phyloP scores from a whole-genome alignment of 2,888 invertebrate genomes.

The Diarsia dahlii region DNA sequence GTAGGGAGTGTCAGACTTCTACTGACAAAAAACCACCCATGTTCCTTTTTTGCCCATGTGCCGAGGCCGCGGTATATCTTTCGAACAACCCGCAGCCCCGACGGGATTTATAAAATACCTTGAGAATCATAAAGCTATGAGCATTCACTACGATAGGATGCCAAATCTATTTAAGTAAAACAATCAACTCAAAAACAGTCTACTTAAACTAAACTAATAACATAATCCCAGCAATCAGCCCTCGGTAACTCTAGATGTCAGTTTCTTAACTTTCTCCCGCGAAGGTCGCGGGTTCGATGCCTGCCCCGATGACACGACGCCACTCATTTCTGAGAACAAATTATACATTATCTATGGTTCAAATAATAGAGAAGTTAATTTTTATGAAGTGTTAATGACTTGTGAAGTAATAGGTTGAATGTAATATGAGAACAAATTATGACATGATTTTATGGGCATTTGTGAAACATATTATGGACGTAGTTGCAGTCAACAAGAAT shows the following conservation, averaged over 20 bases:
- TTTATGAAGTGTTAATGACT: slow-evolving; percentile 49
- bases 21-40: too few relatives aligned
- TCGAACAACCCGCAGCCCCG: too few relatives aligned
- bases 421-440: slow-evolving; percentile 14
- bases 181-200: slow-evolving; percentile 24
- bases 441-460: slow-evolving; percentile 24
- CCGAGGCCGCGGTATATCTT: too few relatives aligned
- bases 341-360: slow-evolving; percentile 61
- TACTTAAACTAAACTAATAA: slow-evolving; percentile 52
- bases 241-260: slow-evolving; percentile 72
- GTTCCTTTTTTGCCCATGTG: too few relatives aligned
- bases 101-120: not conserved
- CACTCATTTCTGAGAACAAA: slow-evolving; percentile 70
- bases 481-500: not conserved
- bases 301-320: slow-evolving; percentile 69
- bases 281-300: slow-evolving; percentile 77
- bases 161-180: not conserved
- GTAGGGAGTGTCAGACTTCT: too few relatives aligned
- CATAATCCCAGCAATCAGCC: slow-evolving; percentile 63
- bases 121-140: not conserved
- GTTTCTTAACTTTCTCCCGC: slow-evolving; percentile 77
- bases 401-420: slow-evolving; percentile 36
- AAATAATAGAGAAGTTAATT: slow-evolving; percentile 31
- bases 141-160: not conserved
- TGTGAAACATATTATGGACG: not conserved